Base-by-base conservation (phyloP, 1,140 invertebrate genomes). In the Uloborus diversus region DNA sequence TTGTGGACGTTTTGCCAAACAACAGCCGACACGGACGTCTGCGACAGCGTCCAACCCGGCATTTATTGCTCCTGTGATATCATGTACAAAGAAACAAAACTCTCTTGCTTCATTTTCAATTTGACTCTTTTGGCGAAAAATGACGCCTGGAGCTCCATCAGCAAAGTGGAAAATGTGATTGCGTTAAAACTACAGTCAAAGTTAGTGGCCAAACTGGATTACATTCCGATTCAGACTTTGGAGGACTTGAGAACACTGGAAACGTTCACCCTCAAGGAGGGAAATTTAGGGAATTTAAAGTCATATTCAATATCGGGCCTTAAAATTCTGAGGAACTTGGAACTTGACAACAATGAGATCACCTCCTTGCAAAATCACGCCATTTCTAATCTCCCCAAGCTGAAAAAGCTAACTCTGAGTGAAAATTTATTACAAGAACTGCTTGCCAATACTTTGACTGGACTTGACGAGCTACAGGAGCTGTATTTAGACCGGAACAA, bases 401-500 rank as follows among this genome's bases (percentile, higher is more conserved):
- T 99, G 61, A 93, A 93, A 84, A 90, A 96, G 82, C 88, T 99
- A 1, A 97, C 99, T 88, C 88, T 99, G 3, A 95, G 94, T 84
- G 92, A 96, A 82, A 99, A 99, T 89, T 90, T 94, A 84, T 95
- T 99, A 27, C 90, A 90, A 57, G 96, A 97, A 87, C 85, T 97
- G 4, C 14, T 53, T 1, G 57, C 37, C 1, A 49, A 70, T 9
- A 20, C 80, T 1, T 47, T 81, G 11, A 37, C n/a, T 3, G 30
- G 32, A 4, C 13, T 81, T 3, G 33, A n/a, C 1, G 42, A 69
- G 17, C 47, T 81, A 1, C 51, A 62, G 25, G 13, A 62, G 1
- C 35, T 81, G 20, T 70, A 53, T 4, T 11, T 81, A 14, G 80
- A 81, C 2, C 25, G 65, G 11, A 81, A 81, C 23, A 62, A 78